Percentiles rank a stretch among this genome's conserved stretches.
phyloP scores from a whole-genome alignment of 1,140 invertebrate species.

The Tachypleus tridentatus region DNA sequence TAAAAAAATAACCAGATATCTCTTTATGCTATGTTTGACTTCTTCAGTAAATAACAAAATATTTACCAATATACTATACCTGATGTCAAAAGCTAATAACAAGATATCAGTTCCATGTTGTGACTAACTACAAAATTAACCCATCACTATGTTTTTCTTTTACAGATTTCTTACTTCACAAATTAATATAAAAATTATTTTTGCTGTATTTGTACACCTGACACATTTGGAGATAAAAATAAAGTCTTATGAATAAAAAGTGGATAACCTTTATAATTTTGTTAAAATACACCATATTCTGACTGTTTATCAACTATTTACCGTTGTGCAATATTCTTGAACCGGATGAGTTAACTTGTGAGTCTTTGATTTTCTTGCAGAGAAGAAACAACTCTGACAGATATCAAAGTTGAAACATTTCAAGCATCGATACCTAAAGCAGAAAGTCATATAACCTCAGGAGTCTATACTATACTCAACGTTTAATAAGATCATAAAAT shows the following conservation, averaged over 20 bases:
- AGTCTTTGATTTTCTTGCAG: constrained; percentile 87
- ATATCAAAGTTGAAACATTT: constrained; percentile 99
- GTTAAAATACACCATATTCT: neutral
- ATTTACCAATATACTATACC: no score
- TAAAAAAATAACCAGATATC: no score
- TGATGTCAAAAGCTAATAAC: no score
- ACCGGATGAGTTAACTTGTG: constrained; percentile 98
- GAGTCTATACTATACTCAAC: no score
- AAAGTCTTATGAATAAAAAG: constrained; percentile 4
- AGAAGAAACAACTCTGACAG: constrained; percentile 99
- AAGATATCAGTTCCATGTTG: no score
- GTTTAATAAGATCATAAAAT: no score
- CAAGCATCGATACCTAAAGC: constrained; percentile 79
- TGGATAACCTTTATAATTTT: neutral
- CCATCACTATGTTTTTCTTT: neutral
- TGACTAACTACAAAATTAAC: no score
- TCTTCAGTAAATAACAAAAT: no score
- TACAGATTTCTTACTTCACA: neutral
- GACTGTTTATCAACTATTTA: constrained; percentile 40
- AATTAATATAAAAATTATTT: constrained; percentile 4
- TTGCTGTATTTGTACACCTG: no score
- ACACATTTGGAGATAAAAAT: no score
- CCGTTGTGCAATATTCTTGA: constrained; percentile 98
- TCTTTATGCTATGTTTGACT: no score
- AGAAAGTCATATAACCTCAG: neutral